Evolutionary conservation across 2,888 invertebrate species (phyloP).

Genomic region (Phragmatobia fuliginosa): DNA sequence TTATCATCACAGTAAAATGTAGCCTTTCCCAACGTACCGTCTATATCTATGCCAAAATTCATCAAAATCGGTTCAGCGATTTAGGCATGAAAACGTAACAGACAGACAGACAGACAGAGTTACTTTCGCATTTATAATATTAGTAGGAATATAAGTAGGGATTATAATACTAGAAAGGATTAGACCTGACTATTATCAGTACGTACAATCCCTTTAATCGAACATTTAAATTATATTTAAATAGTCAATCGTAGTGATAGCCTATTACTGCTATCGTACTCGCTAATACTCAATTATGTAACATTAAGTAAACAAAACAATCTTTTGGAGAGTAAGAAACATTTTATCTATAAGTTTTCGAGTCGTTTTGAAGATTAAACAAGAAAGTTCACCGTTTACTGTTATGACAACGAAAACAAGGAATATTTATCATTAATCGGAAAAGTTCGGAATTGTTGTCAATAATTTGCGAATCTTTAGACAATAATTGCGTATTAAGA

Average conservation of each 20-base stretch:
- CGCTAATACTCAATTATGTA: background rate
- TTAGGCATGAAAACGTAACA: too few species aligned
- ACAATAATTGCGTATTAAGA: background rate
- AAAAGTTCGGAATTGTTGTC: constrained; percentile 18
- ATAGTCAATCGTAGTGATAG: background rate
- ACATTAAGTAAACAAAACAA: background rate
- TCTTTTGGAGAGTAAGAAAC: background rate
- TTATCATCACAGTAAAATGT: too few species aligned
- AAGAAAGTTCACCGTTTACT: constrained; percentile 12
- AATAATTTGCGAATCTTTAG: background rate
- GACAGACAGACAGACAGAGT: too few species aligned
- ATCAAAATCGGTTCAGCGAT: too few species aligned
- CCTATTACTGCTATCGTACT: background rate
- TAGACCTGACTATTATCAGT: too few species aligned
- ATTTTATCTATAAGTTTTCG: background rate
- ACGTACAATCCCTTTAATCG: background rate
- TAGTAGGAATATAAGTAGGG: too few species aligned
- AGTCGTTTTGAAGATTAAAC: constrained; percentile 7
- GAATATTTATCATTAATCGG: constrained; percentile 23
- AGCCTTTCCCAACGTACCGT: too few species aligned
- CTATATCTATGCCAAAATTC: too few species aligned
- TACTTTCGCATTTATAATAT: too few species aligned
- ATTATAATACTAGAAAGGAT: too few species aligned
- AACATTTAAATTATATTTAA: too few species aligned
- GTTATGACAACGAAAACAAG: constrained; percentile 25